Conservation (phyloP, 2,888 invertebrate species). For the Rambutsinella grinnellia region DNA sequence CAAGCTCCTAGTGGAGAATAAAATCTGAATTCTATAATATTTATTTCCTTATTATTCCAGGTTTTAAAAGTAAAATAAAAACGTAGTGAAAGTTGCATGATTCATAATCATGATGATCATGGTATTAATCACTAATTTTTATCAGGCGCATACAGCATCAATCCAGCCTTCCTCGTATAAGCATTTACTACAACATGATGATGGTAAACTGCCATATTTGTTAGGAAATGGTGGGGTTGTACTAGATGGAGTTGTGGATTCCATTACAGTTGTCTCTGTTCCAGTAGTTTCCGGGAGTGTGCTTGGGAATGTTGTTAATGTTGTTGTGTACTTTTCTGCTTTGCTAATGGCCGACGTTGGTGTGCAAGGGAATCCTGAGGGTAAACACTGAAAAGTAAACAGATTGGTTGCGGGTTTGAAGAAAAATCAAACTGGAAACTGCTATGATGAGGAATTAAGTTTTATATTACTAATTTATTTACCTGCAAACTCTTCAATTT, state of each 20-base stretch:
- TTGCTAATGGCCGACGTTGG: conserved; percentile 16
- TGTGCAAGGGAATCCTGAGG: conserved; percentile 48
- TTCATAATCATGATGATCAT: not conserved
- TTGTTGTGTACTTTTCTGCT: not conserved
- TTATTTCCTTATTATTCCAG: not conserved
- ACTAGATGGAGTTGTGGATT: not conserved
- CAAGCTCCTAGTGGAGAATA: conserved; percentile 57
- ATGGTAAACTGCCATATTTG: not conserved
- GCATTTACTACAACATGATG: conserved; percentile 46
- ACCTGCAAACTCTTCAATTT: too few species aligned
- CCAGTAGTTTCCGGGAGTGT: not conserved
- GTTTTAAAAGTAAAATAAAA: not conserved
- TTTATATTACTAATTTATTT: too few species aligned
- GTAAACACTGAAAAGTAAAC: conserved; percentile 46
- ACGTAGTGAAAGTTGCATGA: not conserved
- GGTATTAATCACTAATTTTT: not conserved
- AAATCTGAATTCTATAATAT: conserved; percentile 1
- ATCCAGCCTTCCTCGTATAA: conserved; percentile 57
- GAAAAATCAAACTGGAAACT: too few species aligned
- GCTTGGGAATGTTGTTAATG: not conserved
- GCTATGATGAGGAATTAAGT: too few species aligned
- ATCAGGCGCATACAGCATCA: conserved; percentile 52
- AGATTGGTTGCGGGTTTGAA: too few species aligned
- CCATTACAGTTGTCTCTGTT: not conserved
- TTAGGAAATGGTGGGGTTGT: not conserved